phyloP scores from a whole-genome alignment of 2,797 vertebrate species.

The Orestias chungarensis region DNA sequence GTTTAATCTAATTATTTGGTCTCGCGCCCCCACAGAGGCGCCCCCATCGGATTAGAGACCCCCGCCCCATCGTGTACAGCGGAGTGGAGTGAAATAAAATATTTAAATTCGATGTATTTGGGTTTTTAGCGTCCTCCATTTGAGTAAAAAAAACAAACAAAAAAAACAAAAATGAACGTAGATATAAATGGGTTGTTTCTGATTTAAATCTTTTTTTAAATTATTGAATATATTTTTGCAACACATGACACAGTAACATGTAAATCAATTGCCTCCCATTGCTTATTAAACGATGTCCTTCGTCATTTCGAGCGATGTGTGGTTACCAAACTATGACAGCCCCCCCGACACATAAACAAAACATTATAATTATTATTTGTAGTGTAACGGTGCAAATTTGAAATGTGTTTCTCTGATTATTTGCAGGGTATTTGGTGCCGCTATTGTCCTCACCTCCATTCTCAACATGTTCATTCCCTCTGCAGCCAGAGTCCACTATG shows the following conservation, averaged over 20 bases:
- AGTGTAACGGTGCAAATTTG: no score
- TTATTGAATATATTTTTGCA: background rate
- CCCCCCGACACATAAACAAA: no score
- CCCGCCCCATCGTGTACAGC: constrained; percentile 35
- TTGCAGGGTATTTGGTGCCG: constrained; percentile 93
- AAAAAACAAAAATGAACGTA: background rate
- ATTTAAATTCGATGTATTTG: constrained; percentile 52
- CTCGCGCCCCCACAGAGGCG: constrained; percentile 62
- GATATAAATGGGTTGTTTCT: background rate
- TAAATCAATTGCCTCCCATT: background rate
- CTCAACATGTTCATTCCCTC: constrained; percentile 98
- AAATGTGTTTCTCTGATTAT: constrained; percentile 14
- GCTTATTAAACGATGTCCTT: background rate
- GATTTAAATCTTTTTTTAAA: background rate
- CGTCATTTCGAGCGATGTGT: no score
- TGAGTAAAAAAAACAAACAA: no score
- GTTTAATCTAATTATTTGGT: constrained; percentile 61
- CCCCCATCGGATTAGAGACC: constrained; percentile 62
- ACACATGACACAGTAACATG: background rate
- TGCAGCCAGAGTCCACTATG: constrained; percentile 92
- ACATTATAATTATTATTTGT: no score
- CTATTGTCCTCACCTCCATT: constrained; percentile 91
- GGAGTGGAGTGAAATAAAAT: constrained; percentile 37
- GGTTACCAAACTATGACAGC: constrained; percentile 52
- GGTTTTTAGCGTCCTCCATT: constrained; percentile 16